Conservation (phyloP, 1,140 invertebrate genomes). For the Brachionus manjavacas region DNA sequence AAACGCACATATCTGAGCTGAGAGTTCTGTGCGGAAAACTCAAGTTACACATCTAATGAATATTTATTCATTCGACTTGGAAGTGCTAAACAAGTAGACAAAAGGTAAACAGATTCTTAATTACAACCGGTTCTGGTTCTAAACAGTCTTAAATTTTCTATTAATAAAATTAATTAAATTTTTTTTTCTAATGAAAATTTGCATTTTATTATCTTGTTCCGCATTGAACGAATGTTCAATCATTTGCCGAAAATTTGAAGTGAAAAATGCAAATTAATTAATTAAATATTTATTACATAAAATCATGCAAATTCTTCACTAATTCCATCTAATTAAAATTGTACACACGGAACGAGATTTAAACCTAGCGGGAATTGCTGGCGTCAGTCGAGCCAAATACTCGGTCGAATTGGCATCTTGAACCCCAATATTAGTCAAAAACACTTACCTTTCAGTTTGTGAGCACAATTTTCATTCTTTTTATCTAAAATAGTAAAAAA, state of each 20-base stretch:
- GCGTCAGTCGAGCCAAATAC: neutral
- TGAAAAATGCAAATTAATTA: constrained; percentile 31
- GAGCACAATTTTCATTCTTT: neutral
- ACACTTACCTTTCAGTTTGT: neutral
- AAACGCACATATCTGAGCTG: neutral
- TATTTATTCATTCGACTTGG: neutral
- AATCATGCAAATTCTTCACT: constrained; percentile 19
- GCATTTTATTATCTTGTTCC: neutral
- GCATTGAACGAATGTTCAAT: neutral
- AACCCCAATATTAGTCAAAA: neutral
- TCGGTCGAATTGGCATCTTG: neutral
- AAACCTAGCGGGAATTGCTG: neutral
- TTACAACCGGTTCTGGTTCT: neutral
- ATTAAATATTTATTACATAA: constrained; percentile 33
- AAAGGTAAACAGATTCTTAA: neutral
- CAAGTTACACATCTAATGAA: neutral
- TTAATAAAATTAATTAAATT: neutral
- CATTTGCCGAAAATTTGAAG: neutral
- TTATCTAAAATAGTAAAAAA: neutral
- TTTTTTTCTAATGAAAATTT: neutral
- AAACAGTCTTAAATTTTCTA: neutral
- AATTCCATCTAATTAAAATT: constrained; percentile 16
- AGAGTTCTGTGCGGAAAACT: neutral
- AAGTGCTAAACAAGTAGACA: neutral
- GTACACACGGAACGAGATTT: neutral